Evolutionary conservation across 2,113 vertebrate genomes (phyloP).

Genomic region (Neogobius melanostomus): DNA sequence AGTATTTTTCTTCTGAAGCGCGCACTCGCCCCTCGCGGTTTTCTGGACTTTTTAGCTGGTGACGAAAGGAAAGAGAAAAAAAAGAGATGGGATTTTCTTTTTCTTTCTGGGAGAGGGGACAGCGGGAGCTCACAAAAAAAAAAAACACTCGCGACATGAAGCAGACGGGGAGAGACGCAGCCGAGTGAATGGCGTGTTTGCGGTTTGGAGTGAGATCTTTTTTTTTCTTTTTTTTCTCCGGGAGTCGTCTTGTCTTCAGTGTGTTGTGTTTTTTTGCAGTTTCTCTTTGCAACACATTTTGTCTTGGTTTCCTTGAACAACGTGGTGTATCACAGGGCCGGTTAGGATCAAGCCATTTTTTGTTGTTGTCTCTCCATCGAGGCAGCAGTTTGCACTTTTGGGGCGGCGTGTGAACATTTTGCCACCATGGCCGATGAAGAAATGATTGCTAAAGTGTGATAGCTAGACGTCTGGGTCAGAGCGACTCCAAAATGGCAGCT

Average conservation of each 20-base stretch:
- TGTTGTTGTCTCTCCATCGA: too few species aligned
- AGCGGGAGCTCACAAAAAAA: not conserved
- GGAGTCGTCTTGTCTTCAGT: not conserved
- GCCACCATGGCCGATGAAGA: too few species aligned
- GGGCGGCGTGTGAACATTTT: too few species aligned
- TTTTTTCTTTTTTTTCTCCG: not conserved
- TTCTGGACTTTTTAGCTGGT: not conserved
- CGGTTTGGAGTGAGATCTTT: not conserved
- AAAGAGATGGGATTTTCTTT: not conserved
- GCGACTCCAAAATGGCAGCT: too few species aligned
- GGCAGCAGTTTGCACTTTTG: too few species aligned
- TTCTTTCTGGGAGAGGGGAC: not conserved
- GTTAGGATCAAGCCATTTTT: not conserved
- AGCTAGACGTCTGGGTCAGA: too few species aligned
- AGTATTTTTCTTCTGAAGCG: not conserved
- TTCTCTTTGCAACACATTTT: not conserved
- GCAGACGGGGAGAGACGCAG: not conserved
- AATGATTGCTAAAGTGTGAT: too few species aligned
- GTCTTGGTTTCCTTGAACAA: not conserved
- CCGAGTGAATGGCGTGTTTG: not conserved
- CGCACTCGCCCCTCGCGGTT: not conserved
- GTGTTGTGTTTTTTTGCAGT: not conserved
- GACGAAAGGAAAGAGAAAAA: not conserved
- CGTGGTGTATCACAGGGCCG: not conserved
- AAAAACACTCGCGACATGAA: constrained; percentile 1